Evolutionary conservation across 2,113 vertebrate species (phyloP), one percentile per base, ranked within the genome.

Genomic region (Pontoporia blainvillei): DNA sequence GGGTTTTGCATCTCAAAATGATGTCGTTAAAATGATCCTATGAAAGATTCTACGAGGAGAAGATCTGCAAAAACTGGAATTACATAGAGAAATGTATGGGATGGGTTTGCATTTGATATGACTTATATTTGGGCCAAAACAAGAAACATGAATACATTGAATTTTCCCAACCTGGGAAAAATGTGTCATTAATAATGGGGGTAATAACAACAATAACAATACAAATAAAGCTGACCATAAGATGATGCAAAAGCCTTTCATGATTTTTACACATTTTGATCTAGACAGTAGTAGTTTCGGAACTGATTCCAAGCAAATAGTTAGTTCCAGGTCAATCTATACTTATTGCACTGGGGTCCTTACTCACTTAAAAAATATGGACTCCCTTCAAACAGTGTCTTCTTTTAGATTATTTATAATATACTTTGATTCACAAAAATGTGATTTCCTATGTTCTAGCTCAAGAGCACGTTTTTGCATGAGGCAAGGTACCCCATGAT

Each of bases 11-110:
- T 85, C 86, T 87, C 71, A 86, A 75, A 96, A 96, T 97, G 97
- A 98, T 95, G 98, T 97, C 98, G 97, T 97, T 98, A 97, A 95
- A 90, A 96, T 96, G 87, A 97, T 94, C 96, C 86, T 79, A 49
- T 41, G 39, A 93, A 79, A 91, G 69, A 95, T 49, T 83, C 64
- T 52, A 39, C 44, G 49, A 91, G 20, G 27, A 75, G 39, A 90
- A 73, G 82, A 69, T 69, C 27, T 79, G 57, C 85, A 75, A 94
- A 95, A 96, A 41, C 34, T 79, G 10, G 27, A 81, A 86, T 86
- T 79, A 59, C 71, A 12, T 73, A 81, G 41, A 23, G 72, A 97
- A 93, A 94, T 39, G 25, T 64, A 41, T 59, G n/a, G 39, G 76
- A 72, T 46, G 6, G 49, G 17, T 82, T 82, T 86, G 31, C 61